These are phyloP conservation scores for Poecilobothrus nobilitatus DNA, from an alignment of 2,888 invertebrate species.

Conservation along the genomic window DNA sequence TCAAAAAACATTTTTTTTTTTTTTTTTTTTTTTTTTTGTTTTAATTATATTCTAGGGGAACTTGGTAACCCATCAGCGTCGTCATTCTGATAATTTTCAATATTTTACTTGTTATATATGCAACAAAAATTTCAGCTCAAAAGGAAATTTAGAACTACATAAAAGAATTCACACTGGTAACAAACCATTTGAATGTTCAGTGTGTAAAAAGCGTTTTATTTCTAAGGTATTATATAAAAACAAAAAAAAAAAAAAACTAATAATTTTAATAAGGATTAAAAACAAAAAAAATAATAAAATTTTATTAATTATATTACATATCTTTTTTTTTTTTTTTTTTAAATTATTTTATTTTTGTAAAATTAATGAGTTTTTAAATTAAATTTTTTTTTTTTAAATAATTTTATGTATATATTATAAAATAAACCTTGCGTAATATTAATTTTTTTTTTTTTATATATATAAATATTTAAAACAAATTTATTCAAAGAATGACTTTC, in stretches of 20 bases:
- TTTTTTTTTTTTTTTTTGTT: not conserved
- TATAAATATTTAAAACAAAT: not conserved
- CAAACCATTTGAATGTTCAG: constrained; percentile 13
- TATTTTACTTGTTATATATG: constrained; percentile 1
- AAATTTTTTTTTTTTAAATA: not conserved
- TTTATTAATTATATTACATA: no score
- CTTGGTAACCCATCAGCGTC: not conserved
- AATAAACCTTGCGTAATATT: not conserved
- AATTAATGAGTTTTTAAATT: not conserved
- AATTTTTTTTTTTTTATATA: not conserved
- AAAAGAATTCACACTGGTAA: constrained; percentile 18
- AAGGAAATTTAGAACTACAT: constrained; percentile 10
- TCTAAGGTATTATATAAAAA: constrained; percentile 15
- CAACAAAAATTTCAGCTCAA: constrained; percentile 4
- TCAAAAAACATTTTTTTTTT: no score
- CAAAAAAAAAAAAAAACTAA: constrained; percentile 9
- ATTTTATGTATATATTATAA: not conserved
- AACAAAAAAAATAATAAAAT: no score
- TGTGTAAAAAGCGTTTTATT: constrained; percentile 16
- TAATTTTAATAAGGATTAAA: not conserved
- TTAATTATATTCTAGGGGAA: not conserved
- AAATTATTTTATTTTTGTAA: not conserved
- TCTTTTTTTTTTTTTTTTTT: no score
- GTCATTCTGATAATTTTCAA: constrained; percentile 3
- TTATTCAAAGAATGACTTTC: constrained; percentile 4